Base-by-base conservation (phyloP, 1,140 invertebrate genomes). In the Drosophila kohkoa region DNA sequence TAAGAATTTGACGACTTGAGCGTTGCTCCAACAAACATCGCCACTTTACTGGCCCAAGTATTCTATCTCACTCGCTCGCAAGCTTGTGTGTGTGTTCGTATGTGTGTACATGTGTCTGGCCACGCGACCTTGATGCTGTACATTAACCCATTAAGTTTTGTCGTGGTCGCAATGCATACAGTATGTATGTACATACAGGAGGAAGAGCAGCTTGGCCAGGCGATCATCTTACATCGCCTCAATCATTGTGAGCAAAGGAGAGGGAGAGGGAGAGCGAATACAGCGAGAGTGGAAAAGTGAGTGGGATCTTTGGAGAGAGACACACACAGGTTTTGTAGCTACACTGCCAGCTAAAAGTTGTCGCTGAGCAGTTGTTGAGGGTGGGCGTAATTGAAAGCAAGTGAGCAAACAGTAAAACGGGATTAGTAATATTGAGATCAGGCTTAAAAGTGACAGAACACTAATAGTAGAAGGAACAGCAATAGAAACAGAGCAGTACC, bases 61-160 rank as follows among this genome's bases (percentile, higher is more conserved):
- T 1, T 20, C 25, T 25, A 13, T 41, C 41, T 55, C 20, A 13
- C 66, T 49, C n/a, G 28, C 15, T 48, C 43, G 25, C 62, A 62
- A 49, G 41, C 30, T 20, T 49, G 43, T 68, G 57, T 82, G 58
- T 35, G 51, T 46, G 49, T 62, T 48, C 43, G 30, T 62, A 30
- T 60, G 70, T 59, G 64, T 63, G 63, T 81, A 55, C 65, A 58
- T 76, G 59, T 70, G 82, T 67, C 77, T 82, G 74, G 75, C 73
- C 71, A 48, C 72, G 65, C 81, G 85, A 88, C 85, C 85, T 88
- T 88, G 85, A 85, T 85, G 81, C 71, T 88, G 85, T 83, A 89
- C 85, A 88, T 88, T 88, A 88, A 88, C 85, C 85, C 85, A 88
- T 88, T 88, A 82, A 88, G 80, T 75, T 79, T 76, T 81, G 63